Base-by-base conservation (phyloP, 2,797 vertebrate genomes). In the Chelmon rostratus region DNA sequence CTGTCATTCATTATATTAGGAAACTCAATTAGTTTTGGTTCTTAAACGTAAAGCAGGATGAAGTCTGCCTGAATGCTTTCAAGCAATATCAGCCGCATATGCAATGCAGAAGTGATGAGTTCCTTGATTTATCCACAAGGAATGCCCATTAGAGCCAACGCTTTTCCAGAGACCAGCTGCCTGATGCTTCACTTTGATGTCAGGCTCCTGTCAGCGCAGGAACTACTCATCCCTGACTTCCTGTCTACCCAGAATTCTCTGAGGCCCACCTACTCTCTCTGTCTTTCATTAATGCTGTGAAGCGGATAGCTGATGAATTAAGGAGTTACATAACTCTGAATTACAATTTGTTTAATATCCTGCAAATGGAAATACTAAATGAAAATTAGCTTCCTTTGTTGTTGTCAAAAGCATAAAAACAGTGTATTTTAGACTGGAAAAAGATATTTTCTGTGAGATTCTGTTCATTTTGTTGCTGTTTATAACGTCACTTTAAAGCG, bases 201-300 rank as follows among this genome's bases (percentile, higher is more conserved):
- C 65, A 62, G 9, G 8, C 47, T 75, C 57, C 56, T 88, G 86
- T 83, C 83, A 89, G 52, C 31, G 33, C 75, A 73, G 58, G 76
- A 76, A 23, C 78, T 78, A 73, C 82, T 87, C 89, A 81, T 85
- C 80, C 80, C 71, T 77, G 84, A 84, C 81, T 84, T 80, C 77
- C 86, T 78, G 87, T 88, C 88, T 87, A 69, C 70, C 76, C 72
- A 75, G 38, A 82, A 78, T 73, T 18, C 89, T 67, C 89, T 4
- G 38, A 71, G 71, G 87, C 38, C 80, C 77, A 18, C 40, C 64
- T 64, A 19, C 73, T 70, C 28, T 35, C 40, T 49, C 42, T 11
- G 49, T 74, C 82, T 58, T 23, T 82, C 71, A 73, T 53, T 42
- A 67, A 66, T 63, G 52, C 75, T 57, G 74, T 77, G 81, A 53